Conservation (phyloP, 2,113 vertebrate species). For the Paradoxurus hermaphroditus region DNA sequence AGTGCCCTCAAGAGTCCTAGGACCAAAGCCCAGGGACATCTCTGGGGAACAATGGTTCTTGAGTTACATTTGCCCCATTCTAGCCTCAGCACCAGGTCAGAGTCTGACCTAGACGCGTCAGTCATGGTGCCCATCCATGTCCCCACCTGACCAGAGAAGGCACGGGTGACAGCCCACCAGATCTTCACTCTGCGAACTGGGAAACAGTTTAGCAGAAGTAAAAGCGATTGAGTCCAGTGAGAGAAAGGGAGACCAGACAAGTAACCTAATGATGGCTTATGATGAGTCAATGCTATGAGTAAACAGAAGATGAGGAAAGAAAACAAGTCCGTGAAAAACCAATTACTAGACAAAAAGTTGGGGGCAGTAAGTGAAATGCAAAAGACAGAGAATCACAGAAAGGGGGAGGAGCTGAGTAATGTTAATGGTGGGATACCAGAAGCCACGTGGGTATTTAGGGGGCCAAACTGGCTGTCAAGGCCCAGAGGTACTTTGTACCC, state of each 20-base stretch:
- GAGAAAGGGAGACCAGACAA: neutral
- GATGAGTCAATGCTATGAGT: neutral
- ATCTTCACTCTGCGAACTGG: neutral
- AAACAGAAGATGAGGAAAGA: neutral
- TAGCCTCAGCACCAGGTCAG: neutral
- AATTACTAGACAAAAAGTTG: neutral
- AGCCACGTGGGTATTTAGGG: fast-evolving
- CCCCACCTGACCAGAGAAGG: neutral
- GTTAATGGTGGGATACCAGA: neutral
- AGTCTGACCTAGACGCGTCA: no score
- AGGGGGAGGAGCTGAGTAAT: neutral
- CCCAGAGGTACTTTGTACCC: neutral
- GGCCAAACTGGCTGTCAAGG: neutral
- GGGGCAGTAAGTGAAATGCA: neutral
- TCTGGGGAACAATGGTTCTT: neutral
- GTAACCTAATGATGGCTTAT: neutral
- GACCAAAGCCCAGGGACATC: neutral
- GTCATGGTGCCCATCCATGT: neutral
- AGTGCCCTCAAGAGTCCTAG: neutral
- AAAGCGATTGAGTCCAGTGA: neutral
- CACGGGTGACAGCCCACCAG: neutral
- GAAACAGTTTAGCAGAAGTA: neutral
- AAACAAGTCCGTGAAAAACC: neutral
- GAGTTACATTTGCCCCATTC: neutral
- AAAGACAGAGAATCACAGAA: neutral